Evolutionary conservation across 1,140 invertebrate genomes (phyloP), one percentile per base, ranked within the genome.

Genomic region (Papilio machaon): DNA sequence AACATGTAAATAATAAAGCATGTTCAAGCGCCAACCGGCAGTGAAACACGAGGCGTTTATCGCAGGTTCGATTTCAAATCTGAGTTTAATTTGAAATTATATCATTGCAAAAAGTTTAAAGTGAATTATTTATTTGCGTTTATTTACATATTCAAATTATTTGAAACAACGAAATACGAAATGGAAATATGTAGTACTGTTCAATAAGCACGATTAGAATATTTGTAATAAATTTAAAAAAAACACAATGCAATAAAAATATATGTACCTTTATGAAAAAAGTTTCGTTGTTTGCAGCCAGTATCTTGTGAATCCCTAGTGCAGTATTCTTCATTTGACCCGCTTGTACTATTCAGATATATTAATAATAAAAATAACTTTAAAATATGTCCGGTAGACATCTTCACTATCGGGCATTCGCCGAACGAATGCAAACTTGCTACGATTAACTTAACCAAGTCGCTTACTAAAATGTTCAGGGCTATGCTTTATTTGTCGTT

Each of bases 361-460:
- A 83, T 82, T n/a, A 86, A 67, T 6, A 84, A 64, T 83, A 81
- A 85, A 80, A 76, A 80, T 47, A 81, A 87, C 81, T 81, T 85
- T 82, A 85, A 82, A 75, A 83, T 19, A 2, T 80, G 81, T 64
- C 83, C 84, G 43, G 83, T 81, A 82, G 82, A 80, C 87, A 86
- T 88, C 80, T 87, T 88, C 46, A 19, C 84, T 49, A 35, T 30
- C 49, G 83, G 85, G 83, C 83, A 73, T 82, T 60, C 54, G 30
- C 79, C 54, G 49, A 64, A n/a, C 75, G 82, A 88, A 84, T 88
- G 87, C 70, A 79, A 70, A 52, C 49, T 47, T 10, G 17, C 38
- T 19, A 17, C 77, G 19, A 64, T 73, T 73, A 30, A 64, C 70
- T 74, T 74, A 75, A 82, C 74, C 79, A 88, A 76, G 46, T 76